phyloP scores from a whole-genome alignment of 2,888 invertebrate species.

The Nomada hirtipes region DNA sequence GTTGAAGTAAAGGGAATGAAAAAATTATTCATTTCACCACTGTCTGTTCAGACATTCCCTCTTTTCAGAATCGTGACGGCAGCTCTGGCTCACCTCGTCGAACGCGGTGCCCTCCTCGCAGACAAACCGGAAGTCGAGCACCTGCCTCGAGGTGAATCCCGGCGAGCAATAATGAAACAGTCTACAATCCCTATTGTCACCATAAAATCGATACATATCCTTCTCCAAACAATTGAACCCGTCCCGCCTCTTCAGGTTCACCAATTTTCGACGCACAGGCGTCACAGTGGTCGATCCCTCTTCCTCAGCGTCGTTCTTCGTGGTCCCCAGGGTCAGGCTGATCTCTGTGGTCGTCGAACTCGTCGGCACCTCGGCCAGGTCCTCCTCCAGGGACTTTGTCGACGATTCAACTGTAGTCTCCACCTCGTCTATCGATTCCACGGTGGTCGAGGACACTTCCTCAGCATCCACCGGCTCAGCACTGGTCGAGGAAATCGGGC shows the following conservation, averaged over 20 bases:
- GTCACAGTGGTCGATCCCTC: constrained; percentile 58
- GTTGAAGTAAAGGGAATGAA: constrained; percentile 3
- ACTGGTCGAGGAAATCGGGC: constrained; percentile 1
- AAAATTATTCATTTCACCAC: constrained; percentile 67
- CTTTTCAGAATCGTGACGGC: constrained; percentile 79
- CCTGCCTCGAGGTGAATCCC: constrained; percentile 86
- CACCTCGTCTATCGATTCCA: not conserved
- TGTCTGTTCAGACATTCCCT: constrained; percentile 77
- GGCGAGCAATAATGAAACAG: constrained; percentile 87
- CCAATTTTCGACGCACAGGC: constrained; percentile 52
- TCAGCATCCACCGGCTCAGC: constrained; percentile 15
- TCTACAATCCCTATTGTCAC: constrained; percentile 86
- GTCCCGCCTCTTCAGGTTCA: constrained; percentile 64
- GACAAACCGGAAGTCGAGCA: constrained; percentile 87
- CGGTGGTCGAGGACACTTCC: constrained; percentile 12
- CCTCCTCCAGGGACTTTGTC: not conserved
- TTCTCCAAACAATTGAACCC: constrained; percentile 86
- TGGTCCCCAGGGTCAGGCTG: not conserved
- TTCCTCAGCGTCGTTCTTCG: not conserved
- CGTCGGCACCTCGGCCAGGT: not conserved
- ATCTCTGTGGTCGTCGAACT: not conserved
- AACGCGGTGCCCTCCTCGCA: constrained; percentile 87
- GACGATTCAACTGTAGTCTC: not conserved
- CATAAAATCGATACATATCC: constrained; percentile 86
- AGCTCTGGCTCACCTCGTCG: constrained; percentile 85